Conservation (phyloP, 2,113 vertebrate species). For the Boleophthalmus pectinirostris region DNA sequence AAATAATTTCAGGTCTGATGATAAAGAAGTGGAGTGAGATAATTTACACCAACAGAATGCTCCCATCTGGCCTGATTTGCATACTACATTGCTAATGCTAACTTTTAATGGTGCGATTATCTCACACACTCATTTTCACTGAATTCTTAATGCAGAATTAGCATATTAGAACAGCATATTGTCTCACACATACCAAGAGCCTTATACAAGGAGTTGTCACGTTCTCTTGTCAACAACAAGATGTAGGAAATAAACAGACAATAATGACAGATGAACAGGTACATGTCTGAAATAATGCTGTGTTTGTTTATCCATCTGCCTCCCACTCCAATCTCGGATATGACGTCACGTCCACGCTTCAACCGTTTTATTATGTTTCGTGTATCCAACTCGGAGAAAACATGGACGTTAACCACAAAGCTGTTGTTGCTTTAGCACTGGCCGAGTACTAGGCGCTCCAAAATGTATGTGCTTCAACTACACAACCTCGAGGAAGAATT, state of each 20-base stretch:
- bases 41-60: constrained; percentile 66
- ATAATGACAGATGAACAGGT: constrained; percentile 3
- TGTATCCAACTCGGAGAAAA: no score
- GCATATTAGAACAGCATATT: constrained; percentile 75
- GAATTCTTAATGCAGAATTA: constrained; percentile 69
- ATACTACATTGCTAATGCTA: constrained; percentile 68
- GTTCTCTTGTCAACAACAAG: constrained; percentile 41
- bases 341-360: no score
- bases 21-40: constrained; percentile 45
- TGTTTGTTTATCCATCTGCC: no score
- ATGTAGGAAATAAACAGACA: not conserved
- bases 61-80: constrained; percentile 72
- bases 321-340: no score
- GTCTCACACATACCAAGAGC: constrained; percentile 57
- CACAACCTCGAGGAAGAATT: no score
- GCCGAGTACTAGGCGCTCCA: no score
- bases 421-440: no score
- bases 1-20: constrained; percentile 29
- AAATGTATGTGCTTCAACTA: no score
- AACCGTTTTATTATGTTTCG: no score
- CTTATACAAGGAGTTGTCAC: constrained; percentile 54
- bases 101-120: constrained; percentile 76
- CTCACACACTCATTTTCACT: constrained; percentile 68
- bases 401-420: no score
- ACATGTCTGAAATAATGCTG: not conserved